These are phyloP conservation scores for Patagioenas fasciata DNA, from an alignment of 2,113 vertebrate genomes.

Conservation along the genomic window DNA sequence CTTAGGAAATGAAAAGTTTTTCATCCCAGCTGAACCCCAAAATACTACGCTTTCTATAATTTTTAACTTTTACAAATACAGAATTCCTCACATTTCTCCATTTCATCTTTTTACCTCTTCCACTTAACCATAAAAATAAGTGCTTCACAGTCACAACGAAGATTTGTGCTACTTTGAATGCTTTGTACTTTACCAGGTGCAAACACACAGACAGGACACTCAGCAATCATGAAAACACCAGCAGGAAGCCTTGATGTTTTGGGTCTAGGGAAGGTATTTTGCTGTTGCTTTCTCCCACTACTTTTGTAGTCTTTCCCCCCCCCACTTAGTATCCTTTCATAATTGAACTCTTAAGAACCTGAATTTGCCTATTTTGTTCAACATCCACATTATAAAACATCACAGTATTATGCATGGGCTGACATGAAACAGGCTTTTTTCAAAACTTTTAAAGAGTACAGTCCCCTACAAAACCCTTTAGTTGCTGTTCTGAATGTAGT, in stretches of 20 bases:
- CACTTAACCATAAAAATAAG: not conserved
- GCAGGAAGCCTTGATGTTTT: not conserved
- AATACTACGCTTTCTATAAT: not conserved
- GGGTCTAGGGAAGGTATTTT: not conserved
- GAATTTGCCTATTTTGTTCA: not conserved
- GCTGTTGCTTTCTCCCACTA: not conserved
- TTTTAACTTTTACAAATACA: not conserved
- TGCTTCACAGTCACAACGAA: not conserved
- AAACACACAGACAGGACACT: not conserved
- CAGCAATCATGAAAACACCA: not conserved
- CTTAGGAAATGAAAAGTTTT: not conserved
- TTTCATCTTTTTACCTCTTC: not conserved
- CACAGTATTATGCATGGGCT: not conserved
- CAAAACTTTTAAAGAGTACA: not conserved
- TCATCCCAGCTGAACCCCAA: not conserved
- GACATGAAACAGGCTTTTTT: not conserved
- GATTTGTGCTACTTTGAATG: not conserved
- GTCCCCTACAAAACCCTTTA: not conserved
- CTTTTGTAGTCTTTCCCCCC: not conserved
- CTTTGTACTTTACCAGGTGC: not conserved
- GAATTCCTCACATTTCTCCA: not conserved
- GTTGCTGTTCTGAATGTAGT: not conserved
- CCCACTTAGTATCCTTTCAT: not conserved
- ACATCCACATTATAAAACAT: not conserved
- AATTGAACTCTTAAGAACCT: not conserved